phyloP scores from a whole-genome alignment of 2,888 invertebrate genomes.

The Cryptocheilus praepositus region DNA sequence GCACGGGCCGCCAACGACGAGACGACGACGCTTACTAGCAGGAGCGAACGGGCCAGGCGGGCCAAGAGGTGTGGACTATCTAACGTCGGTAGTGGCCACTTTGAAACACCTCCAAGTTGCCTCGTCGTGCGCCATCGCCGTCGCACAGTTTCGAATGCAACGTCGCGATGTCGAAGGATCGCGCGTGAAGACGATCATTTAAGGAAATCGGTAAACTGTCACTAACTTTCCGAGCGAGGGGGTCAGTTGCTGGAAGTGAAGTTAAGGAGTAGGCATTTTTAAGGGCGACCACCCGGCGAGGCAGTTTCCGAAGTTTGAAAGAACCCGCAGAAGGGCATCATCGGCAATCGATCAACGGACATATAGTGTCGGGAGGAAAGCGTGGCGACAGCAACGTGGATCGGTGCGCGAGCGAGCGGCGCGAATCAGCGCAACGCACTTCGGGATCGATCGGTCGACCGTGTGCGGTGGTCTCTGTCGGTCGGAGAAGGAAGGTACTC shows the following conservation, averaged over 20 bases:
- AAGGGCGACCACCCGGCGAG: conserved; percentile 1
- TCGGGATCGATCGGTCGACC: background rate
- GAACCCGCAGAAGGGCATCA: background rate
- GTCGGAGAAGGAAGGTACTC: background rate
- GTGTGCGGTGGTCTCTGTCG: background rate
- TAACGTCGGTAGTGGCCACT: conserved; percentile 9
- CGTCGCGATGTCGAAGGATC: too few relatives aligned
- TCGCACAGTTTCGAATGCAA: too few relatives aligned
- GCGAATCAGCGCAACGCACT: too few relatives aligned
- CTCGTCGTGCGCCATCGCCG: too few relatives aligned
- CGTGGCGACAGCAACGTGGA: too few relatives aligned
- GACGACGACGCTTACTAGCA: background rate
- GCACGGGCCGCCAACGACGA: conserved; percentile 8
- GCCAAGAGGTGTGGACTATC: background rate
- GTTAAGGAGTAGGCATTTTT: too few relatives aligned
- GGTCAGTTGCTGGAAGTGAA: too few relatives aligned
- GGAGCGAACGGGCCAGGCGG: background rate
- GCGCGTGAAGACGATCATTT: too few relatives aligned
- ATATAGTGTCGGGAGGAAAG: too few relatives aligned
- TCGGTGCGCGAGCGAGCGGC: background rate
- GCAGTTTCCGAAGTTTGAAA: background rate
- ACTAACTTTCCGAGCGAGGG: too few relatives aligned
- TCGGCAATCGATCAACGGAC: background rate
- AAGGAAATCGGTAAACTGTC: too few relatives aligned
- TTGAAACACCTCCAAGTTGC: background rate